Evolutionary conservation across 1,140 invertebrate species (phyloP), one percentile per base, ranked within the genome.

Genomic region (Diabrotica undecimpunctata): DNA sequence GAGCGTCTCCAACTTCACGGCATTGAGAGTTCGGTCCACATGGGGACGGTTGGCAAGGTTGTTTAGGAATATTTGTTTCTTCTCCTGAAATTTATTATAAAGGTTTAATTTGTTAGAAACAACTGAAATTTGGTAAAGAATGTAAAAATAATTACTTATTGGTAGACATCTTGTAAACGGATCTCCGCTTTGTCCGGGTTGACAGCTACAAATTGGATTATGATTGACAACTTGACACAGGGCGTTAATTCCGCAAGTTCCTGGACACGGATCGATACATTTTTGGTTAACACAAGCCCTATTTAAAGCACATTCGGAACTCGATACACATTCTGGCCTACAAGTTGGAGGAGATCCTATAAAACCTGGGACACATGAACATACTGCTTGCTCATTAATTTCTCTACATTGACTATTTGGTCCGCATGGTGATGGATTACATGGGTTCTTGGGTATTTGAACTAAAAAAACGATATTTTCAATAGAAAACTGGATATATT

Each of bases 261-360:
- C 86, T 11, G 83, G 82, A 72, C 86, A 87, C 50, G 87, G 87
- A 75, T 88, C 83, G 64, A 78, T 79, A 77, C 87, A 88, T 76
- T 84, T 86, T 74, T 85, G 82, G 72, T 86, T 83, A 0, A 85
- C 82, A 69, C 86, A 87, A 10, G 86, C 84, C 67, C 84, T 76
- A 71, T 86, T 82, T 59, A 83, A 79, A 4, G 83, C 70, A 78
- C 88, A 90, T 65, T 90, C 87, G 7, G 84, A 81, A 70, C 84
- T 86, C 52, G 83, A 81, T 5, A 83, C 78, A 74, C 86, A 88
- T 75, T 88, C 86, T 5, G 86, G 86, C 58, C 86, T 75, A 78
- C 87, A 89, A 66, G 80, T 78, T 50, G 86, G 86, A 65, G 87
- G 86, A 63, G 82, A 81, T 36, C 87, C 87, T 13, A 85, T 82